Conservation (phyloP, 2,888 invertebrate genomes). For the Amaurobius ferox region DNA sequence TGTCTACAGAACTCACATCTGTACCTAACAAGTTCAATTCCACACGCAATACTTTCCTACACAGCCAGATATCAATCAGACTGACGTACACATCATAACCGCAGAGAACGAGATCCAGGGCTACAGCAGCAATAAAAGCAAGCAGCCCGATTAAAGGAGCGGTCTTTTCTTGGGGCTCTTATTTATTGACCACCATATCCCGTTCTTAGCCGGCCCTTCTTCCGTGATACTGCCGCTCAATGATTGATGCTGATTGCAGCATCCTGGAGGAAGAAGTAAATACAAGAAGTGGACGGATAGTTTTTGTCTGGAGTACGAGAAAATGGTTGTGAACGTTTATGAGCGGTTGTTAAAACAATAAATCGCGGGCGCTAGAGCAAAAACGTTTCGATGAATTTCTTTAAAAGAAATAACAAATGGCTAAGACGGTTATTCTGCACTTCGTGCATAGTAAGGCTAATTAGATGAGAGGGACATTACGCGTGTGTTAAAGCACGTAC, state of each 20-base stretch:
- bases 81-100: background rate
- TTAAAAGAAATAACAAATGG: too few species aligned
- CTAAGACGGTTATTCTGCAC: too few species aligned
- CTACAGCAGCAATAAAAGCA: too few species aligned
- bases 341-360: background rate
- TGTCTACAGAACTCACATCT: background rate
- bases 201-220: constrained; percentile 37
- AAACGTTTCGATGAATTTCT: too few species aligned
- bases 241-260: constrained; percentile 65
- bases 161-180: constrained; percentile 42
- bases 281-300: constrained; percentile 16
- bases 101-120: too few species aligned
- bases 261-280: constrained; percentile 42
- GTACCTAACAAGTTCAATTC: constrained; percentile 4
- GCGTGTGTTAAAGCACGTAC: too few species aligned
- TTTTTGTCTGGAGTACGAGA: constrained; percentile 10
- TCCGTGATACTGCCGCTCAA: constrained; percentile 52
- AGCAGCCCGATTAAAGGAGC: constrained; percentile 20
- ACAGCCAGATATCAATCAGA: background rate
- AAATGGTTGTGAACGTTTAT: background rate
- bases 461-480: too few species aligned
- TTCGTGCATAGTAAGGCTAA: too few species aligned
- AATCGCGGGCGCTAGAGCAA: too few species aligned
- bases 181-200: constrained; percentile 61
- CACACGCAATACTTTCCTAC: background rate